Percentiles rank a stretch among this genome's conserved stretches.
Evolutionary conservation across 2,113 vertebrate genomes (phyloP).

Genomic region (Brachyhypopomus occidentalis): DNA sequence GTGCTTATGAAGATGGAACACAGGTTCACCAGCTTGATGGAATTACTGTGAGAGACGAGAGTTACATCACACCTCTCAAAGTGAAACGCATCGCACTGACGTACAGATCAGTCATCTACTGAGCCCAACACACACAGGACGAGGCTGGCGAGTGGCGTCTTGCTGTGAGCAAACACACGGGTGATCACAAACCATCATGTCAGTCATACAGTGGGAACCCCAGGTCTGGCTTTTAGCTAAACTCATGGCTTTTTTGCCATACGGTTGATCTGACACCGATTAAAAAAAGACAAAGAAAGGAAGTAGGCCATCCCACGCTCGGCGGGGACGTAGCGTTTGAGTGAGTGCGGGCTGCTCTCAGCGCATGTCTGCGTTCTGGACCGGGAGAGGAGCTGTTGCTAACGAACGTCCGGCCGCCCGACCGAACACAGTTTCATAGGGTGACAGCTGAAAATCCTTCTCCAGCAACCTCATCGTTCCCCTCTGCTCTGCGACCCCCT

Average conservation of each 20-base stretch:
- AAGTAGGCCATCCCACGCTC: not conserved
- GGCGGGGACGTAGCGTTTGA: not conserved
- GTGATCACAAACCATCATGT: conserved; percentile 41
- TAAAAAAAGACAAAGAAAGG: too few species aligned
- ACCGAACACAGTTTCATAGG: not conserved
- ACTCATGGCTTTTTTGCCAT: not conserved
- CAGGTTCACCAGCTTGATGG: conserved; percentile 99
- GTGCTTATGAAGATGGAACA: conserved; percentile 99
- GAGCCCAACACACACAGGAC: conserved; percentile 53
- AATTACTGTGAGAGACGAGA: conserved; percentile 85
- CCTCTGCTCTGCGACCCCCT: conserved; percentile 9
- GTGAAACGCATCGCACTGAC: conserved; percentile 52
- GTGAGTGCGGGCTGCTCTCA: not conserved
- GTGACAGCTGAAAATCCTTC: conserved; percentile 28
- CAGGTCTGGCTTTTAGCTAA: not conserved
- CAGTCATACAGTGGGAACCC: conserved; percentile 15
- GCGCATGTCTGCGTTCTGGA: conserved; percentile 14
- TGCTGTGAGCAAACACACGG: conserved; percentile 48
- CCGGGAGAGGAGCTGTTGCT: not conserved
- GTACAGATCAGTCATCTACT: conserved; percentile 56
- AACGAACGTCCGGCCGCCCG: not conserved
- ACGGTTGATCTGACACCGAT: too few species aligned
- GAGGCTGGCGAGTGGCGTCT: conserved; percentile 20
- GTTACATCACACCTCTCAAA: conserved; percentile 57
- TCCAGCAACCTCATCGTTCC: not conserved